Evolutionary conservation across 2,797 vertebrate species (phyloP).

Genomic region (Microchirus variegatus): DNA sequence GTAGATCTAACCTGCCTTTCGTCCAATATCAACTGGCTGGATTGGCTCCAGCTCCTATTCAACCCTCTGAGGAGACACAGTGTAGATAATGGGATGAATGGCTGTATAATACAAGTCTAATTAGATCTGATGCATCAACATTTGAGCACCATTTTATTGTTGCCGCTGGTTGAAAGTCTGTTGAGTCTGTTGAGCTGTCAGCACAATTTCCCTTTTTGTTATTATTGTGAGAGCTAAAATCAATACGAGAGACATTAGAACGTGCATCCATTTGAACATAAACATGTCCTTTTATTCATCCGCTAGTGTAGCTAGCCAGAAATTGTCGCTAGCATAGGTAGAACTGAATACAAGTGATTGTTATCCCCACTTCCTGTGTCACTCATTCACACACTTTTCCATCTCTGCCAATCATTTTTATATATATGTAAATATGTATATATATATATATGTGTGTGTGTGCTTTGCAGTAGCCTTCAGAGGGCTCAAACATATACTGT

Average conservation of each 20-base stretch:
- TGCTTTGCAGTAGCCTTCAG: no score
- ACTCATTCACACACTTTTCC: background rate
- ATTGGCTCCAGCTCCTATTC: background rate
- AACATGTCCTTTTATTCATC: background rate
- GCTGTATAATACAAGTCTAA: background rate
- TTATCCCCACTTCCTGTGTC: background rate
- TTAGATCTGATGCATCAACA: background rate
- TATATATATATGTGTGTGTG: no score
- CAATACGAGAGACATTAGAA: background rate
- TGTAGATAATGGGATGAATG: background rate
- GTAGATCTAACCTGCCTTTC: no score
- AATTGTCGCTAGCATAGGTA: no score
- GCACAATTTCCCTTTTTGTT: background rate
- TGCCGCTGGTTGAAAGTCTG: background rate
- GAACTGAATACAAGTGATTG: no score
- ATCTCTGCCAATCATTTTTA: conserved; percentile 34
- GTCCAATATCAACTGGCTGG: background rate
- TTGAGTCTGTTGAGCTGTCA: background rate
- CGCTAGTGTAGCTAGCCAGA: no score
- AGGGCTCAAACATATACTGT: no score
- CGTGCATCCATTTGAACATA: no score
- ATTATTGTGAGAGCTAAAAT: background rate
- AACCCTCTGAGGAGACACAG: background rate
- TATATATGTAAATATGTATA: no score
- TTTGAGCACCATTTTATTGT: background rate